Percentiles rank a stretch among this genome's conserved stretches.
These are phyloP conservation scores for Drosophila paracracens DNA, from an alignment of 2,888 invertebrate species.

Conservation along the genomic window DNA sequence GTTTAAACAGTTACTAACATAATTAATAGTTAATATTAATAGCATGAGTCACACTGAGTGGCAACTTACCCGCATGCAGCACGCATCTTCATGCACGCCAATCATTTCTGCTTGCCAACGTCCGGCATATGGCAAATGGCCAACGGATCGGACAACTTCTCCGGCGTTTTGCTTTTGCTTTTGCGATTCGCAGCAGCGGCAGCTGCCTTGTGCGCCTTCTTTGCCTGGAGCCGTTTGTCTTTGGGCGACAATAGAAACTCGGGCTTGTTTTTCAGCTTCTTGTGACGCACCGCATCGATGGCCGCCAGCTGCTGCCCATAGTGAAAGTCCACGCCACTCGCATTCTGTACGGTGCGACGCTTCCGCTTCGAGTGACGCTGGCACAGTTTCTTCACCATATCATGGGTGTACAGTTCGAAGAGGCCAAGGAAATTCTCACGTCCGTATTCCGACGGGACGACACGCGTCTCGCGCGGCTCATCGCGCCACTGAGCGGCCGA, in stretches of 20 bases:
- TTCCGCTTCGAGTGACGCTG: constrained; percentile 84
- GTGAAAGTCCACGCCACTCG: constrained; percentile 83
- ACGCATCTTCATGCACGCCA: constrained; percentile 75
- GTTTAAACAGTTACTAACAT: not conserved
- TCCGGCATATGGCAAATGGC: constrained; percentile 16
- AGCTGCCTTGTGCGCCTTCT: constrained; percentile 58
- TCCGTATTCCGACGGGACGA: constrained; percentile 72
- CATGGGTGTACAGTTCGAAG: constrained; percentile 82
- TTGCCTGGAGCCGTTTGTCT: constrained; percentile 76
- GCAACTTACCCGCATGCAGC: constrained; percentile 53
- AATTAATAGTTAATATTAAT: not conserved
- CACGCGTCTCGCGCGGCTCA: constrained; percentile 72
- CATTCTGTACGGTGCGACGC: constrained; percentile 83
- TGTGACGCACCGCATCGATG: constrained; percentile 75
- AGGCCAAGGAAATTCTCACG: constrained; percentile 82
- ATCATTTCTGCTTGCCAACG: constrained; percentile 67
- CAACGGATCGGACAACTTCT: constrained; percentile 30
- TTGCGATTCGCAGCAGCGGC: constrained; percentile 36
- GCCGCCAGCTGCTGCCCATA: constrained; percentile 78
- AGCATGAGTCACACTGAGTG: not conserved
- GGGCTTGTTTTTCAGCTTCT: constrained; percentile 77
- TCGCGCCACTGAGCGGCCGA: constrained; percentile 73
- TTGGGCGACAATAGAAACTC: constrained; percentile 82
- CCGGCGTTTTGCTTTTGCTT: constrained; percentile 59
- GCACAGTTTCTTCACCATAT: constrained; percentile 76